phyloP scores from a whole-genome alignment of 2,888 invertebrate genomes.

The Odontothrips loti region DNA sequence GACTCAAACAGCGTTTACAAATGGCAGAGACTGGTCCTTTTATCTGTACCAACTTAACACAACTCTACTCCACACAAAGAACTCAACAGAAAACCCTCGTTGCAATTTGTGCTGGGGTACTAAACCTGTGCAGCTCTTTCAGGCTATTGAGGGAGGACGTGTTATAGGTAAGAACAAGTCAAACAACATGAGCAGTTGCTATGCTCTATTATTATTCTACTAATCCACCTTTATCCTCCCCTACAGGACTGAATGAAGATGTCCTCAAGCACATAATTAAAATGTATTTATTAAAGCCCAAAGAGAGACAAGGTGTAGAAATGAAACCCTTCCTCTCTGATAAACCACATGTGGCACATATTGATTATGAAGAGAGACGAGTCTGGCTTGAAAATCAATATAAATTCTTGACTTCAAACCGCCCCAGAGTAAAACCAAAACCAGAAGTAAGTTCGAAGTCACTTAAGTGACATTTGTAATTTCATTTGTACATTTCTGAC shows the following conservation, averaged over 20 bases:
- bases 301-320: slow-evolving; percentile 55
- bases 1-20: slow-evolving; percentile 82
- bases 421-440: slow-evolving; percentile 53
- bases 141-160: slow-evolving; percentile 62
- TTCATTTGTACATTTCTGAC: not conserved
- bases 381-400: slow-evolving; percentile 65
- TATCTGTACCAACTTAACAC: slow-evolving; percentile 92
- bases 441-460: not conserved
- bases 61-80: slow-evolving; percentile 58
- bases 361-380: slow-evolving; percentile 59
- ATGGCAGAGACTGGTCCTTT: slow-evolving; percentile 83
- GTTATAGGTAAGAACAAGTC: slow-evolving; percentile 46
- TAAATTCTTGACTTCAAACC: slow-evolving; percentile 65
- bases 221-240: not conserved
- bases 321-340: slow-evolving; percentile 70
- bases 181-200: too few relatives aligned
- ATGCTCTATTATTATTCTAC: too few relatives aligned
- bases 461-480: too few relatives aligned
- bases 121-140: slow-evolving; percentile 65
- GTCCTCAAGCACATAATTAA: not conserved
- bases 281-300: slow-evolving; percentile 63
- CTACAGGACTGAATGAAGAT: slow-evolving; percentile 30
- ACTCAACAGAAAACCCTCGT: slow-evolving; percentile 60
- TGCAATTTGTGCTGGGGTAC: slow-evolving; percentile 78
- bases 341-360: slow-evolving; percentile 60